A percentile compares a stretch with the other conserved stretches of the same genome.
phyloP scores from a whole-genome alignment of 2,797 vertebrate genomes.

The Cirrhinus mrigala region DNA sequence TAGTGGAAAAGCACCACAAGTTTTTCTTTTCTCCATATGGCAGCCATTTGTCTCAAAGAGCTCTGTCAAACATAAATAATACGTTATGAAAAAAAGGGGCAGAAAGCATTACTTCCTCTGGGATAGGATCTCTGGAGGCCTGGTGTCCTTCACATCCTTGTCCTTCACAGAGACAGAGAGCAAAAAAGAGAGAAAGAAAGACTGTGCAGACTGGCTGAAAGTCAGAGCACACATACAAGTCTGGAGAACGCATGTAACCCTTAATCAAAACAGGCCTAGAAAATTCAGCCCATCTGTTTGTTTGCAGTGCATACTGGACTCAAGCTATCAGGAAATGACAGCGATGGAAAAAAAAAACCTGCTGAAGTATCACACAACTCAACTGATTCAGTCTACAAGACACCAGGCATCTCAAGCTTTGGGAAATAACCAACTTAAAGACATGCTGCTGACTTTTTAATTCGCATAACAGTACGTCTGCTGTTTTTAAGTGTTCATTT shows the following conservation, averaged over 20 bases:
- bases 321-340: conserved; percentile 56
- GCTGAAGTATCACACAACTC: conserved; percentile 3
- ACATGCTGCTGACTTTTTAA: background rate
- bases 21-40: conserved; percentile 76
- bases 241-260: conserved; percentile 61
- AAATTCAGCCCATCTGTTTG: conserved; percentile 64
- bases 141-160: conserved; percentile 76
- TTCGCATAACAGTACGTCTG: background rate
- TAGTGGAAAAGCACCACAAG: conserved; percentile 54
- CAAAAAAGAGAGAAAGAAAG: conserved; percentile 48
- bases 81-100: conserved; percentile 77
- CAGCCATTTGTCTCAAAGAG: conserved; percentile 84
- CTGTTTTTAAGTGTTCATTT: background rate
- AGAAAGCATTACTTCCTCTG: conserved; percentile 78
- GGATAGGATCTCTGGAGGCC: conserved; percentile 78
- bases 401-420: background rate
- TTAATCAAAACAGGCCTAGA: conserved; percentile 60
- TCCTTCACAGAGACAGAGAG: conserved; percentile 54
- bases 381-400: conserved; percentile 22
- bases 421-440: background rate
- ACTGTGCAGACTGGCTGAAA: conserved; percentile 47
- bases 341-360: conserved; percentile 32
- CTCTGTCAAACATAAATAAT: conserved; percentile 79
- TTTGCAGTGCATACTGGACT: conserved; percentile 52
- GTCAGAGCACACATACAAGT: conserved; percentile 55